Evolutionary conservation across 2,113 vertebrate genomes (phyloP).

Genomic region (Eurypyga helias): DNA sequence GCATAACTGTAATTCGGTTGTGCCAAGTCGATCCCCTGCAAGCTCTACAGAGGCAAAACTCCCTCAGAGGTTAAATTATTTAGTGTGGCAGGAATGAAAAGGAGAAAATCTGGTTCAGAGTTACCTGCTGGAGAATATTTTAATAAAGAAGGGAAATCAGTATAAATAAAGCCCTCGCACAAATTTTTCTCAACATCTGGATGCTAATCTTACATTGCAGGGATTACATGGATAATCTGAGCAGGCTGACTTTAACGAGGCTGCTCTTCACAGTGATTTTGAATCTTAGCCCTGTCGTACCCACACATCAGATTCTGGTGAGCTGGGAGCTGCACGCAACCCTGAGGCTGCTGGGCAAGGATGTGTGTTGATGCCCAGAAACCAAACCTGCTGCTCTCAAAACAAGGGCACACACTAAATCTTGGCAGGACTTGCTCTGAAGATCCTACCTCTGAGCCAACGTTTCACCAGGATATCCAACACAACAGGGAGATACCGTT

Average conservation of each 20-base stretch:
- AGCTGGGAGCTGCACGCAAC: neutral
- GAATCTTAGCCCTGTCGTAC: neutral
- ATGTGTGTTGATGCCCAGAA: neutral
- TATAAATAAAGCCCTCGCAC: neutral
- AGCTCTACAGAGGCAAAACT: neutral
- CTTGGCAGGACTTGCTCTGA: neutral
- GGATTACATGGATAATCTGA: neutral
- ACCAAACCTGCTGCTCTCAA: neutral
- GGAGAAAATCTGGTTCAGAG: neutral
- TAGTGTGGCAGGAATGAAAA: neutral
- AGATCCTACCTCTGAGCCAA: neutral
- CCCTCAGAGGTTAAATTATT: neutral
- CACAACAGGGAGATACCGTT: neutral
- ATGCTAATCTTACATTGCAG: neutral
- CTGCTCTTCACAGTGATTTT: neutral
- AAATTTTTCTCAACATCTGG: neutral
- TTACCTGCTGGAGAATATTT: neutral
- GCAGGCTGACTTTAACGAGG: neutral
- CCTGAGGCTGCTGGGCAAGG: accelerated
- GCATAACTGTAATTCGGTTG: neutral
- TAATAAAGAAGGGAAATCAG: neutral
- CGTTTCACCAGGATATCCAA: neutral
- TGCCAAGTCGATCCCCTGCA: neutral
- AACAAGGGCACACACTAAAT: neutral
- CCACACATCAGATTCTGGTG: neutral